These are phyloP conservation scores for Ahaetulla prasina DNA, from an alignment of 2,113 vertebrate species.

Conservation along the genomic window DNA sequence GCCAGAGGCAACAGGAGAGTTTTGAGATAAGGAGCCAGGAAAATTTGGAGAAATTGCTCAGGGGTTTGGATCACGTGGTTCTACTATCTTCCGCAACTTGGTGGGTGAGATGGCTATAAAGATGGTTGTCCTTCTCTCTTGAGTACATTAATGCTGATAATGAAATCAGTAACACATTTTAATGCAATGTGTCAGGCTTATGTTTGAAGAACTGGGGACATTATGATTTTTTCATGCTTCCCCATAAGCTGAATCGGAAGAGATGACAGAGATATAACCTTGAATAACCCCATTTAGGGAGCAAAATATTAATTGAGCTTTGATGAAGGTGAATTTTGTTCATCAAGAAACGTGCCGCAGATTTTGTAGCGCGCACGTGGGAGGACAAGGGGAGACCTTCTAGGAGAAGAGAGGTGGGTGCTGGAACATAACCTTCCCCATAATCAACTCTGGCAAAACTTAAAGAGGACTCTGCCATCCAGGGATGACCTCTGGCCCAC, in stretches of 20 bases:
- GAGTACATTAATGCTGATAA: conserved; percentile 32
- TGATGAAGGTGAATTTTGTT: background rate
- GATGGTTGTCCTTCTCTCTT: conserved; percentile 27
- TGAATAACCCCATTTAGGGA: conserved; percentile 24
- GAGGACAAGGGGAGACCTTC: background rate
- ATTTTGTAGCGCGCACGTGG: background rate
- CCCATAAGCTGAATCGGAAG: background rate
- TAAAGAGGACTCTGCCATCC: background rate
- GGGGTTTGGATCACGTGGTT: background rate
- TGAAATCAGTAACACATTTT: conserved; percentile 39
- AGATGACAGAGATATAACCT: background rate
- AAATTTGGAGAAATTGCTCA: background rate
- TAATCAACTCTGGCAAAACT: background rate
- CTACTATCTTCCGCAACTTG: conserved; percentile 31
- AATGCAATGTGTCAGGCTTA: conserved; percentile 31
- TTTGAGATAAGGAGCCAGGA: background rate
- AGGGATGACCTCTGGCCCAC: fast-evolving
- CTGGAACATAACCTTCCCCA: background rate
- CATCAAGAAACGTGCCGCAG: background rate
- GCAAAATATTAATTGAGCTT: background rate
- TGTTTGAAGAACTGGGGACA: conserved; percentile 4
- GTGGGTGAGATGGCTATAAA: conserved; percentile 7
- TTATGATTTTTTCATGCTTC: background rate
- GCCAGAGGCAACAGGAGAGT: conserved; percentile 38
- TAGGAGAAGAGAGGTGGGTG: background rate